These are phyloP conservation scores for Tribolium castaneum DNA, from an alignment of 1,140 invertebrate species.

Conservation along the genomic window DNA sequence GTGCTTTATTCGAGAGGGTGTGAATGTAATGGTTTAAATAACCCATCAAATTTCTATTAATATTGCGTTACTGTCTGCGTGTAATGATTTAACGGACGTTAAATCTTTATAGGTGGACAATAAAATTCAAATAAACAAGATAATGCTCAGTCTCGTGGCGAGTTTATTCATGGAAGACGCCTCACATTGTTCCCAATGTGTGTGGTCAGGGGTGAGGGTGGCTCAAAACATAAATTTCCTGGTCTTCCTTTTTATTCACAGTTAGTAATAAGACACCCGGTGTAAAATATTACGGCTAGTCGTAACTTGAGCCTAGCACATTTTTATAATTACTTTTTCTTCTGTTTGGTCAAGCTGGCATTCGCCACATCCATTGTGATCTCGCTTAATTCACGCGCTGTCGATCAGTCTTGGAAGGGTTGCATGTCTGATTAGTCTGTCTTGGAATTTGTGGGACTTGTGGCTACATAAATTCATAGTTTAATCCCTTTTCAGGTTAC, in stretches of 20 bases:
- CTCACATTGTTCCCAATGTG: constrained; percentile 23
- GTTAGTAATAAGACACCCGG: constrained; percentile 7
- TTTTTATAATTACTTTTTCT: constrained; percentile 1
- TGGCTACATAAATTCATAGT: constrained; percentile 25
- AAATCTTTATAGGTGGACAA: constrained; percentile 32
- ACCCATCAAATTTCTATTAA: constrained; percentile 33
- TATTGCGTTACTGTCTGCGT: constrained; percentile 22
- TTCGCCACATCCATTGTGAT: neutral
- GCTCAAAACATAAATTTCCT: neutral
- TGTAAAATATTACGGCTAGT: constrained; percentile 14
- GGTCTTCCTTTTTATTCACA: constrained; percentile 17
- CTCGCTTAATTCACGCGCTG: constrained; percentile 1
- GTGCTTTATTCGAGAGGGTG: neutral
- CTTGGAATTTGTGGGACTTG: constrained; percentile 4
- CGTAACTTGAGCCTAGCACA: neutral
- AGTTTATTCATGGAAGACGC: constrained; percentile 24
- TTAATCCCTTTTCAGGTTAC: constrained; percentile 25
- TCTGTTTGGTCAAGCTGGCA: neutral
- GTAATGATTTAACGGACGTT: constrained; percentile 29
- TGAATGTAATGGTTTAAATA: constrained; percentile 22
- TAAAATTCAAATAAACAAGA: constrained; percentile 31
- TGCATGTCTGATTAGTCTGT: constrained; percentile 23
- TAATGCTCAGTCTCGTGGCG: constrained; percentile 17
- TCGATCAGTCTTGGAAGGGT: constrained; percentile 20
- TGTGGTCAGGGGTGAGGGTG: constrained; percentile 33